A percentile compares a stretch with the other conserved stretches of the same genome.
Evolutionary conservation across 2,797 vertebrate species (phyloP).

Genomic region (Pogonophryne albipinna): DNA sequence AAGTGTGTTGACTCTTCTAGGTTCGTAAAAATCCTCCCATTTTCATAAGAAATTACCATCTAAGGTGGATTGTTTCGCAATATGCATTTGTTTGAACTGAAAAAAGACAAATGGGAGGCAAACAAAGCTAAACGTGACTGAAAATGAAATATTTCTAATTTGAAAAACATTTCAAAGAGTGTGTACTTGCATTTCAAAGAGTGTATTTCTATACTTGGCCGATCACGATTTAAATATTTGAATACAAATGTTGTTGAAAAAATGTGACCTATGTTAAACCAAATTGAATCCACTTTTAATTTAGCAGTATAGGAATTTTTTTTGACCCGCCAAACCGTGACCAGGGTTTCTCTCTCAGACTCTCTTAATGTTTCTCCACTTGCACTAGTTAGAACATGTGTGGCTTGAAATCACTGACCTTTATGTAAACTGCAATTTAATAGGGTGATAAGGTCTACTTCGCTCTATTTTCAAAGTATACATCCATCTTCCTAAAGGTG

Average conservation of each 20-base stretch:
- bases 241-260: not conserved
- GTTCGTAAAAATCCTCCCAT: constrained; percentile 1
- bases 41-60: constrained; percentile 17
- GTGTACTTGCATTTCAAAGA: not conserved
- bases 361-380: constrained; percentile 28
- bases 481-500: constrained; percentile 71
- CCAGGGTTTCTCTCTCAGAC: not conserved
- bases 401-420: constrained; percentile 68
- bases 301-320: not conserved
- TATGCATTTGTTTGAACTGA: not conserved
- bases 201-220: not conserved
- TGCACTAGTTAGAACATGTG: constrained; percentile 38
- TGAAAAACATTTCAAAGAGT: constrained; percentile 1
- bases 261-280: not conserved
- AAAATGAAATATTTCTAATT: not conserved
- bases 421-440: constrained; percentile 66
- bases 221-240: not conserved
- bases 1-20: constrained; percentile 5
- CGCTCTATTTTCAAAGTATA: constrained; percentile 57
- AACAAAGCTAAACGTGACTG: not conserved
- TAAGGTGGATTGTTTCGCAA: not conserved
- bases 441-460: constrained; percentile 66
- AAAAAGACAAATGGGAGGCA: not conserved
- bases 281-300: not conserved
- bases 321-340: not conserved